Base-by-base conservation (phyloP, 2,797 vertebrate species). In the Saxicola maurus region DNA sequence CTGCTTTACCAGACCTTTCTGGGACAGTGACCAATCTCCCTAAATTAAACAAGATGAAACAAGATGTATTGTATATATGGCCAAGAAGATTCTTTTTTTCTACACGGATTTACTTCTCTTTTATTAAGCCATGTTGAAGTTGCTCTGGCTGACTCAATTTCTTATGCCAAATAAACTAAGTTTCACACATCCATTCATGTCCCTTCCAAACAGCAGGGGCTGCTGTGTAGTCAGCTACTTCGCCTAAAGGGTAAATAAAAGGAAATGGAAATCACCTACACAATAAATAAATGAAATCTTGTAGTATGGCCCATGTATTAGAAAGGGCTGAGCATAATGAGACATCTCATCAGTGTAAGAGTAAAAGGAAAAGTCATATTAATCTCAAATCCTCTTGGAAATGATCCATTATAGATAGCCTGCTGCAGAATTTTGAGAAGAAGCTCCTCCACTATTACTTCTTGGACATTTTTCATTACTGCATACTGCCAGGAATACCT, bases 271-370 rank as follows among this genome's bases (percentile, higher is more conserved):
- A 91, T 84, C 68, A 86, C 59, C 59, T 65, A 55, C 61, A 87
- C 55, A 91, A 91, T 86, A 94, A 93, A 90, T 91, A 93, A 93
- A 93, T 92, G 71, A 90, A 75, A 92, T 65, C 61, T 68, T 89
- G 49, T 75, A 72, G 59, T 66, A 72, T 77, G 51, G 65, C 17
- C 81, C 19, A 35, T 75, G 88, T 49, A 89, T 92, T 89, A 94
- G 52, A 82, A 81, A 85, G 80, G 51, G 60, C 69, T 84, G 64
- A 94, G 73, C 48, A 73, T 90, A 92, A 94, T 91, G 89, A 95
- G 89, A 90, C 76, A 89, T 78, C 59, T 92, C 86, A 69, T 91
- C 88, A 90, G 59, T 31, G 46, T 85, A 88, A 79, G 72, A 93
- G 30, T 31, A 89, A 94, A 90, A 87, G 72, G 27, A 84, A 73